Percentiles rank a stretch among this genome's conserved stretches.
These are phyloP conservation scores for Mactromeris polynyma DNA, from an alignment of 2,888 invertebrate genomes.

Conservation along the genomic window DNA sequence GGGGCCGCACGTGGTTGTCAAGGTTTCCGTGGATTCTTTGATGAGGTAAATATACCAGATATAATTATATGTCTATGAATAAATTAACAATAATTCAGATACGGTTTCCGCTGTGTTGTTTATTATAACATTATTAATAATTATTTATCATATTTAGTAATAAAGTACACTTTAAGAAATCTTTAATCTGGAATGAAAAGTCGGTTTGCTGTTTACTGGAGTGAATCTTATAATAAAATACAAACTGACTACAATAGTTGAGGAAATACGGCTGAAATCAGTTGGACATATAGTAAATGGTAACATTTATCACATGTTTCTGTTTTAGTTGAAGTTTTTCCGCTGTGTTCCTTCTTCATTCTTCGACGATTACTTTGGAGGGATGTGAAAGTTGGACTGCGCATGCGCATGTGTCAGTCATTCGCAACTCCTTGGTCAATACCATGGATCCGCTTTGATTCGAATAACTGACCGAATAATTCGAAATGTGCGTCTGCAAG, in stretches of 20 bases:
- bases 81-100: too few relatives aligned
- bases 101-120: too few relatives aligned
- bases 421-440: neutral
- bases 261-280: too few relatives aligned
- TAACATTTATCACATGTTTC: neutral
- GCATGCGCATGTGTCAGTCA: neutral
- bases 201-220: too few relatives aligned
- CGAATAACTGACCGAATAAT: neutral
- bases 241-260: too few relatives aligned
- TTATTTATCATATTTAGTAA: too few relatives aligned
- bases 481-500: neutral
- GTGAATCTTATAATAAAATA: too few relatives aligned
- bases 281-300: too few relatives aligned
- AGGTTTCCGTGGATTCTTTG: conserved; percentile 73
- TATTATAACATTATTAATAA: too few relatives aligned
- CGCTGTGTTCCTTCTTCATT: conserved; percentile 71
- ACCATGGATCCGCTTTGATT: neutral
- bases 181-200: too few relatives aligned
- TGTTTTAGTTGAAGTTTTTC: conserved; percentile 73
- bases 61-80: too few relatives aligned
- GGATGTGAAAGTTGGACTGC: neutral
- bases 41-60: conserved; percentile 70
- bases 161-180: too few relatives aligned
- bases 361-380: conserved; percentile 64
- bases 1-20: conserved; percentile 69